Evolutionary conservation across 1,140 invertebrate genomes (phyloP).

Genomic region (Cotesia vestalis): DNA sequence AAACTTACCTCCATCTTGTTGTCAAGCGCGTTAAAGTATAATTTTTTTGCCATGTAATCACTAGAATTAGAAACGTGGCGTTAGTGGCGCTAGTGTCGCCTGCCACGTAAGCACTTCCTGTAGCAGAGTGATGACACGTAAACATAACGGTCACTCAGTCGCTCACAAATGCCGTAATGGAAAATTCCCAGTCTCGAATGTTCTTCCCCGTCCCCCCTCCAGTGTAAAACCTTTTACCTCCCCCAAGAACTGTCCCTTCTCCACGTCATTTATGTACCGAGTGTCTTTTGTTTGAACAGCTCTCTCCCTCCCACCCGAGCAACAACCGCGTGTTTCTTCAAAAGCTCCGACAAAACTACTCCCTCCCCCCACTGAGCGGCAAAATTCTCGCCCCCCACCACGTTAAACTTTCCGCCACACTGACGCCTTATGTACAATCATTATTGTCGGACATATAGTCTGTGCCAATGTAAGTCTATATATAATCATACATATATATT

Average conservation of each 20-base stretch:
- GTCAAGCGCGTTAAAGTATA: neutral
- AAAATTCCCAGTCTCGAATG: conserved; percentile 58
- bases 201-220: conserved; percentile 38
- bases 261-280: neutral
- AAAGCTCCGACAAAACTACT: conserved; percentile 18
- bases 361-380: conserved; percentile 35
- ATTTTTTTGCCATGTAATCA: neutral
- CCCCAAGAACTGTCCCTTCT: neutral
- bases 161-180: conserved; percentile 51
- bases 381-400: conserved; percentile 50
- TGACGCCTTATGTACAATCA: conserved; percentile 12
- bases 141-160: conserved; percentile 44
- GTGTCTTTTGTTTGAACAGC: too few relatives aligned
- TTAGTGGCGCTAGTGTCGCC: conserved; percentile 7
- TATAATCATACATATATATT: conserved; percentile 5
- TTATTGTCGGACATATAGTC: neutral
- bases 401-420: neutral
- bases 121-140: conserved; percentile 22
- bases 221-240: neutral
- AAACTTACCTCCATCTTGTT: neutral
- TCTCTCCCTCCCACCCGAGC: conserved; percentile 33
- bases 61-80: neutral
- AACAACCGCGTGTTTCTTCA: conserved; percentile 27
- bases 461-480: neutral
- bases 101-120: conserved; percentile 3